Conservation (phyloP, 2,113 vertebrate genomes). For the Monarcha castaneiventris region DNA sequence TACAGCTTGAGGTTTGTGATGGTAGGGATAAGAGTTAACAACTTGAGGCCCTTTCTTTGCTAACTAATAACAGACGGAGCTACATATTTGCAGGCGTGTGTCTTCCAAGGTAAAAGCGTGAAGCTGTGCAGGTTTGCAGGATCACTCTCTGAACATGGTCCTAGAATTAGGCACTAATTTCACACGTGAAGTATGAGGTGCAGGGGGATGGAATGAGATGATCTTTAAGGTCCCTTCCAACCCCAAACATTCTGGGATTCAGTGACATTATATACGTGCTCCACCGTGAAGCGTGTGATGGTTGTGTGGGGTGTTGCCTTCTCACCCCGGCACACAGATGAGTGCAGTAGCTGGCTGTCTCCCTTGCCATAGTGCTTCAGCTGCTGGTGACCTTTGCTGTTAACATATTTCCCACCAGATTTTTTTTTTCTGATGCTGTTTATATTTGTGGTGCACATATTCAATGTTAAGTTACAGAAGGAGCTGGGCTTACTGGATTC, state of each 20-base stretch:
- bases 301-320: rapidly evolving
- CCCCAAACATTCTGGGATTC: neutral
- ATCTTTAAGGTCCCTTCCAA: neutral
- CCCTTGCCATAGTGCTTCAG: neutral
- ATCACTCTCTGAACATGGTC: neutral
- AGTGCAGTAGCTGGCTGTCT: no score
- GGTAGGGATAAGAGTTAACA: neutral
- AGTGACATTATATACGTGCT: rapidly evolving
- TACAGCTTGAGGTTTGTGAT: neutral
- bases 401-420: neutral
- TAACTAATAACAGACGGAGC: neutral
- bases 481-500: neutral
- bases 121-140: neutral
- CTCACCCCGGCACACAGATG: neutral
- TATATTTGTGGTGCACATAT: rapidly evolving
- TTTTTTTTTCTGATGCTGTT: neutral
- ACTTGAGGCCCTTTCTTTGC: neutral
- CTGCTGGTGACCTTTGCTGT: neutral
- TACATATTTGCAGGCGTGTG: neutral
- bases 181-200: rapidly evolving
- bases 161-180: neutral
- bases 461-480: neutral
- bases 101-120: neutral
- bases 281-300: rapidly evolving
- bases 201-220: neutral